Base-by-base conservation (phyloP, 2,113 vertebrate species). In the Embiotoca jacksoni region DNA sequence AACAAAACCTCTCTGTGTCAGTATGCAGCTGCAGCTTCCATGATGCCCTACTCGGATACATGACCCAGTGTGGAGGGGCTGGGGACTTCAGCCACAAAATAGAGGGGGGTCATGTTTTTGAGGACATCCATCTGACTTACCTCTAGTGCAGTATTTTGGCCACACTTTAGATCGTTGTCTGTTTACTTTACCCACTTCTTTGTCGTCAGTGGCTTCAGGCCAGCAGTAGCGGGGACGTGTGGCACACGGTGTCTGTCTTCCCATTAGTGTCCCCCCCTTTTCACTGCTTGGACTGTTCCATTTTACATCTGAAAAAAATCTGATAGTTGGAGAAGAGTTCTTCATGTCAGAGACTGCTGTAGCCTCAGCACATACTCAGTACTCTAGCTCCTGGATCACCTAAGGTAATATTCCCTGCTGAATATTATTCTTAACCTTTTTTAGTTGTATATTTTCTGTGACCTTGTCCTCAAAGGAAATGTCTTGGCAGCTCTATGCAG, bases 1-100 rank as follows among this genome's bases (percentile, higher is more conserved):
- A 91, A 94, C 93, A 94, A 92, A 92, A 85, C 85, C 85, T 66
- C 90, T 88, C 92, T 92, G 88, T 93, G 89, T 91, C 74, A 85
- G 80, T 80, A 76, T 88, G 90, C 91, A 93, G 92, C 91, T 92
- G 92, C 92, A 92, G 90, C 85, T 85, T 92, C 91, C 72, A 56
- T 81, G 88, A 90, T 92, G 91, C 89, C 84, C 84, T 70, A 66
- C 81, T 88, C 66, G 16, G 82, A 88, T 86, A 54, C 81, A 63
- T 91, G 90, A 91, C 92, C 90, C 88, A 88, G 82, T 82, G 87
- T 88, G 77, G 79, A 78, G 87, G 87, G 88, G 60, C 79, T 74
- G 52, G n/a, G 80, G 62, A 87, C 77, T 72, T 53, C 2, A 60
- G 81, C 78, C 80, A 78, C 62, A 66, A 6, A 77, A 37, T 3